Percentiles rank a stretch among this genome's conserved stretches.
phyloP scores from a whole-genome alignment of 2,888 invertebrate genomes.

The Arctia plantaginis region DNA sequence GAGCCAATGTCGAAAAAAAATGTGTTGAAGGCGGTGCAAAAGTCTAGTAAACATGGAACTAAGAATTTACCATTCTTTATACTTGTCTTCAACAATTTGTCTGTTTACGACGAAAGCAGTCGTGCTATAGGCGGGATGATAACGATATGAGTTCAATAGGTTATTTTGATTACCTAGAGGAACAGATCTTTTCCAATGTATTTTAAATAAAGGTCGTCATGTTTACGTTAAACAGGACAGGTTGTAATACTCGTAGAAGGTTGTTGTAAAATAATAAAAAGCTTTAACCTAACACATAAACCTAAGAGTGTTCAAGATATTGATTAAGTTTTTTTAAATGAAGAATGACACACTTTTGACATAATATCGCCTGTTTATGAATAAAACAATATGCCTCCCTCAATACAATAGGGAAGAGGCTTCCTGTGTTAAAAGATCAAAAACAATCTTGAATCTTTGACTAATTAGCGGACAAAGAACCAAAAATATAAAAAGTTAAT shows the following conservation, averaged over 20 bases:
- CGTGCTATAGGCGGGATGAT: neutral
- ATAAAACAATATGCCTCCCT: neutral
- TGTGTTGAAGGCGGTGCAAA: too few relatives aligned
- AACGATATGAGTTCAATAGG: neutral
- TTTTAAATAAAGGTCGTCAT: neutral
- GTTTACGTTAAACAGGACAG: neutral
- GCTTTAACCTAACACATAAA: neutral
- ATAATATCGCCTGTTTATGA: neutral
- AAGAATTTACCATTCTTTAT: too few relatives aligned
- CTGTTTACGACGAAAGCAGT: neutral
- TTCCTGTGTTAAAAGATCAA: slow-evolving; percentile 1
- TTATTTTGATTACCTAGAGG: neutral
- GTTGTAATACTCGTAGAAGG: neutral
- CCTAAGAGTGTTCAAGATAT: neutral
- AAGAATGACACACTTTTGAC: neutral
- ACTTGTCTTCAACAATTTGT: neutral
- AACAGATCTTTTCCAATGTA: neutral
- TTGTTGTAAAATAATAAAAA: neutral
- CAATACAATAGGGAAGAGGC: too few relatives aligned
- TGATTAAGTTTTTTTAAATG: neutral
- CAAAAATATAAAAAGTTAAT: slow-evolving; percentile 18
- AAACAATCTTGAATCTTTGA: slow-evolving; percentile 2
- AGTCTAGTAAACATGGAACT: too few relatives aligned
- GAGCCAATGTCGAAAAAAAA: too few relatives aligned
- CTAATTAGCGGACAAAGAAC: slow-evolving; percentile 6